Percentiles rank a stretch among this genome's conserved stretches.
Conservation (phyloP, 2,888 invertebrate genomes). For the Siphonodentalium dalli region DNA sequence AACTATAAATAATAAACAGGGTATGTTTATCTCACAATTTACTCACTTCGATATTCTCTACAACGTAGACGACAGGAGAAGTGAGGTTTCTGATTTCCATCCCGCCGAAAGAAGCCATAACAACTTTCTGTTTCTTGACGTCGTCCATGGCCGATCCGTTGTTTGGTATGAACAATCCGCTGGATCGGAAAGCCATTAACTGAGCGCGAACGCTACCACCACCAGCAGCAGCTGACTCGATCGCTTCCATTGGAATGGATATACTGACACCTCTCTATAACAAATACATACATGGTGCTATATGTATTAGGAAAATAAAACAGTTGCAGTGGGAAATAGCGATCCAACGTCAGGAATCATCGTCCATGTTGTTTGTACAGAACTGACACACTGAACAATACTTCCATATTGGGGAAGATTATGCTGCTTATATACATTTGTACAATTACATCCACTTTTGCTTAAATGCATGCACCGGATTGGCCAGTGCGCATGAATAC, state of each 20-base stretch:
- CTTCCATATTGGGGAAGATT: too few relatives aligned
- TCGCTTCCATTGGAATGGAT: conserved; percentile 36
- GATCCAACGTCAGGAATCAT: too few relatives aligned
- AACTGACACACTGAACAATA: too few relatives aligned
- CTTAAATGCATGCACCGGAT: too few relatives aligned
- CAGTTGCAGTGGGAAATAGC: too few relatives aligned
- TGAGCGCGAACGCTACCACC: conserved; percentile 33
- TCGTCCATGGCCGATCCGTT: conserved; percentile 29
- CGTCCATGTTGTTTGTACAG: too few relatives aligned
- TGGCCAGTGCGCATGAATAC: too few relatives aligned
- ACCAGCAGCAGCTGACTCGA: conserved; percentile 20
- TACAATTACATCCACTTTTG: too few relatives aligned
- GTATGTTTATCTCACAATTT: neutral
- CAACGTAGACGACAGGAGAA: conserved; percentile 37
- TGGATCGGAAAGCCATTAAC: conserved; percentile 41
- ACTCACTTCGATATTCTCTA: conserved; percentile 44
- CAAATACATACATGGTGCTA: too few relatives aligned
- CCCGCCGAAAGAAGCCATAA: conserved; percentile 44
- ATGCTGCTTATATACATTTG: too few relatives aligned
- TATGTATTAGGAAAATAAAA: too few relatives aligned
- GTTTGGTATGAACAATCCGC: conserved; percentile 44
- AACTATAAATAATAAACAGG: neutral
- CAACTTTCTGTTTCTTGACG: conserved; percentile 40
- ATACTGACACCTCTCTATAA: conserved; percentile 37
- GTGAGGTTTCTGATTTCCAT: conserved; percentile 36